Percentiles rank a stretch among this genome's conserved stretches.
Conservation (phyloP, 2,113 vertebrate genomes). For the Rafetus swinhoei region DNA sequence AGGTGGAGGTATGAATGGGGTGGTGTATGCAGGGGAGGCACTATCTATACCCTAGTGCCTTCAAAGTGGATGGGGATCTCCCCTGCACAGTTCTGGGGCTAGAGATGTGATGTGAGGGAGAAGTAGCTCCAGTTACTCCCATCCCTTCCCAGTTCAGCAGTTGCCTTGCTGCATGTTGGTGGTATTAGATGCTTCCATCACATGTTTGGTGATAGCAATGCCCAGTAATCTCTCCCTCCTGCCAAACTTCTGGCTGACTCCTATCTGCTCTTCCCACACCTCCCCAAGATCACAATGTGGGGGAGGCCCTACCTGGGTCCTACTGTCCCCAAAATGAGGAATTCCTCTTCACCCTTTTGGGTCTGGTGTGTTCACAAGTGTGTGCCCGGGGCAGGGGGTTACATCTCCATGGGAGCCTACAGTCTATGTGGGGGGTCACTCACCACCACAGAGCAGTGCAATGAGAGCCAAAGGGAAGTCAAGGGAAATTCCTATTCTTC, state of each 20-base stretch:
- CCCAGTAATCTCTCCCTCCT: no score
- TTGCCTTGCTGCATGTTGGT: neutral
- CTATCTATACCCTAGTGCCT: fast-evolving
- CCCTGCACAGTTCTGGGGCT: fast-evolving
- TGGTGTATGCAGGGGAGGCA: neutral
- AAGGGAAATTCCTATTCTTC: neutral
- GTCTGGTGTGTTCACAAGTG: neutral
- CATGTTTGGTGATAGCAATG: no score
- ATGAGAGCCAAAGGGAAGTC: neutral
- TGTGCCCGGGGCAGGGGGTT: neutral
- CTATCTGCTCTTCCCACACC: neutral
- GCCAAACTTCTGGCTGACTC: neutral
- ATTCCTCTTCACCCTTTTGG: neutral
- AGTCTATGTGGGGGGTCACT: neutral
- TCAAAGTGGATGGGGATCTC: neutral
- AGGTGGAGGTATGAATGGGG: neutral
- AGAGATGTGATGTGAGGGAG: neutral
- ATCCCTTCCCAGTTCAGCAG: neutral
- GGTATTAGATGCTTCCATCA: no score
- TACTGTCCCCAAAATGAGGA: neutral
- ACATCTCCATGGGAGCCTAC: neutral
- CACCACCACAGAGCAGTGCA: neutral
- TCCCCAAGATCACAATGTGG: neutral
- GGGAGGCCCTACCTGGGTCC: neutral
- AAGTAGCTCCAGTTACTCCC: neutral